Conservation (phyloP, 2,888 invertebrate genomes). For the Vannuccia rotundouncinata region DNA sequence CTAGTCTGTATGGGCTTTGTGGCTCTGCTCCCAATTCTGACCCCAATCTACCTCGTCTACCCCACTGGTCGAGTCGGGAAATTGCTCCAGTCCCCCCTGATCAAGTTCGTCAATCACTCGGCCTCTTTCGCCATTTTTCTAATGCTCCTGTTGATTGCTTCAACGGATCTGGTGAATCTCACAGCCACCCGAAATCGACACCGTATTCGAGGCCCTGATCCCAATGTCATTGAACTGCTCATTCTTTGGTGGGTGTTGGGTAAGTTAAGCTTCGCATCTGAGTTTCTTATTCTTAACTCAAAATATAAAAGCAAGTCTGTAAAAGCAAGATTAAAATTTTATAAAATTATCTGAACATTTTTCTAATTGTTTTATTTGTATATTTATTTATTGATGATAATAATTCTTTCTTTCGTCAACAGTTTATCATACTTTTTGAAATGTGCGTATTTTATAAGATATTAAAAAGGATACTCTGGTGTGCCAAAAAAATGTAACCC, state of each 20-base stretch:
- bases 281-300: too few relatives aligned
- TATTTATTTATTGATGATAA: too few relatives aligned
- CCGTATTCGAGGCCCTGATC: conserved; percentile 58
- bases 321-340: too few relatives aligned
- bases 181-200: conserved; percentile 48
- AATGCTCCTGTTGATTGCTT: conserved; percentile 58
- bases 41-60: conserved; percentile 59
- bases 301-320: too few relatives aligned
- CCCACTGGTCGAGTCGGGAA: conserved; percentile 59
- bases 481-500: too few relatives aligned
- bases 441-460: too few relatives aligned
- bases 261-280: too few relatives aligned
- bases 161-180: conserved; percentile 52
- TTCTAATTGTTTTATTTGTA: too few relatives aligned
- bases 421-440: too few relatives aligned
- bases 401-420: too few relatives aligned
- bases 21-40: conserved; percentile 58
- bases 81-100: conserved; percentile 60
- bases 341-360: too few relatives aligned
- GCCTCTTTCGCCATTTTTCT: conserved; percentile 61
- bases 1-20: conserved; percentile 56
- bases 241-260: conserved; percentile 60
- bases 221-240: conserved; percentile 59
- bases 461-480: too few relatives aligned
- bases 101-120: conserved; percentile 62